Percentiles rank a stretch among this genome's conserved stretches.
These are phyloP conservation scores for Pinna nobilis DNA, from an alignment of 1,140 invertebrate genomes.

Conservation along the genomic window DNA sequence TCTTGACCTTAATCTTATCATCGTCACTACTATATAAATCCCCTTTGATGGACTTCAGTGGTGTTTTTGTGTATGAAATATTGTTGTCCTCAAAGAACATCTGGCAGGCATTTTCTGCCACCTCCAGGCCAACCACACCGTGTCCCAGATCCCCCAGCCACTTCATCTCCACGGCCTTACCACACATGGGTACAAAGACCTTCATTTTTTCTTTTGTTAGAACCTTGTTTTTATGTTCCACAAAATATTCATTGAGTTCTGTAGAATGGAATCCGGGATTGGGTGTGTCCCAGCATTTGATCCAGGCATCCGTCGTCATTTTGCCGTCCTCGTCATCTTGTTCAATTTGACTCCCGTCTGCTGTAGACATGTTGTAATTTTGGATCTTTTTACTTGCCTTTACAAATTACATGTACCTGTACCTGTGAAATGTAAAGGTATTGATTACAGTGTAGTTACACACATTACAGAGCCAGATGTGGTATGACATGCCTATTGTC, in stretches of 20 bases:
- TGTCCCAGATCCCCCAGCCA: conserved; percentile 19
- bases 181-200: conserved; percentile 34
- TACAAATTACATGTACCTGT: no score
- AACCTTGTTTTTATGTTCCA: not conserved
- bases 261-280: conserved; percentile 1
- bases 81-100: conserved; percentile 31
- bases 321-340: no score
- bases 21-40: conserved; percentile 15
- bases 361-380: no score
- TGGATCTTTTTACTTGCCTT: no score
- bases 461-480: no score
- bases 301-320: conserved; percentile 7
- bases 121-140: conserved; percentile 26
- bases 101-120: conserved; percentile 7
- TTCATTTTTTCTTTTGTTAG: not conserved
- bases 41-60: not conserved
- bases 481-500: no score
- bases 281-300: conserved; percentile 2
- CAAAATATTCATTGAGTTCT: conserved; percentile 8
- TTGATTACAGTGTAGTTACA: no score
- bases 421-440: no score
- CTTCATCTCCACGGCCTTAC: conserved; percentile 34
- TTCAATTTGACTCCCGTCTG: no score
- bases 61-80: conserved; percentile 1
- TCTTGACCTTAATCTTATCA: not conserved